phyloP scores from a whole-genome alignment of 2,797 vertebrate species.

The Enteromius treurensis region DNA sequence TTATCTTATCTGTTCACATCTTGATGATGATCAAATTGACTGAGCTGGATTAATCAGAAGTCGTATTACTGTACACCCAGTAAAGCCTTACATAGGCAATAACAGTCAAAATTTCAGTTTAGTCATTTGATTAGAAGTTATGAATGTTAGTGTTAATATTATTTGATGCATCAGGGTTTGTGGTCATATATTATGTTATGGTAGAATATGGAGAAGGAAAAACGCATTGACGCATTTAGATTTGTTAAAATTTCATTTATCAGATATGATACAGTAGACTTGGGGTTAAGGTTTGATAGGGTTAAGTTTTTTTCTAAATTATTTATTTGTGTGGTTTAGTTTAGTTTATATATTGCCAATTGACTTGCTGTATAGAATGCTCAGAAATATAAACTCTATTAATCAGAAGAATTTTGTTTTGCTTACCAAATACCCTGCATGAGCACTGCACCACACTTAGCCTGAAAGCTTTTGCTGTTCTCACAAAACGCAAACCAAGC shows the following conservation, averaged over 20 bases:
- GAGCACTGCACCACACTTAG: background rate
- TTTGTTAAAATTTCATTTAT: background rate
- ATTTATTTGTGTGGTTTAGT: background rate
- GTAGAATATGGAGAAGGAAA: background rate
- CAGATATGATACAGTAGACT: background rate
- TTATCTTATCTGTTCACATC: background rate
- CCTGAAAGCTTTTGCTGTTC: constrained; percentile 2
- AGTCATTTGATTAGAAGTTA: background rate
- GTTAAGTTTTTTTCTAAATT: background rate
- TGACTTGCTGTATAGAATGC: constrained; percentile 1
- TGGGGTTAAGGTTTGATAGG: background rate
- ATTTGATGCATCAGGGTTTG: constrained; percentile 1
- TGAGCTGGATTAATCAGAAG: background rate
- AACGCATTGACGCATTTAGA: background rate
- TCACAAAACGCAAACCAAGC: constrained; percentile 9
- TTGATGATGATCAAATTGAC: background rate
- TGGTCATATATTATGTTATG: background rate
- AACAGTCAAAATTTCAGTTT: background rate
- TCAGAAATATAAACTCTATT: background rate
- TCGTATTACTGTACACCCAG: background rate
- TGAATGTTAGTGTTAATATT: background rate
- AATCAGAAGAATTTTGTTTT: background rate
- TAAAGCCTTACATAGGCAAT: background rate
- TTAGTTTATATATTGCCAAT: background rate
- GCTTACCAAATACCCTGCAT: background rate